These are phyloP conservation scores for Delichon dasypus DNA, from an alignment of 2,797 vertebrate species.

Conservation along the genomic window DNA sequence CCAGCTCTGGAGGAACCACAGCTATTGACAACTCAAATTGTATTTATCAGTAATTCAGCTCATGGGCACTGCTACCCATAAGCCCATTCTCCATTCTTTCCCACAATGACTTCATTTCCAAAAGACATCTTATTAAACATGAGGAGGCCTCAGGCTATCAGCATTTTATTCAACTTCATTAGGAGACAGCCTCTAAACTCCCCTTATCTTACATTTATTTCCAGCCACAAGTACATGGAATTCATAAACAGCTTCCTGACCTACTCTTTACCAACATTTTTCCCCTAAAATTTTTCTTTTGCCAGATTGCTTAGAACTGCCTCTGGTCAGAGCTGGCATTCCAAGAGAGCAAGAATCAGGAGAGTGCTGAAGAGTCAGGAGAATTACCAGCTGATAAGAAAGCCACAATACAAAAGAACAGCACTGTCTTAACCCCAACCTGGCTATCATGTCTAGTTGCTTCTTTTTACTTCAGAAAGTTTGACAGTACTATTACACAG, in stretches of 20 bases:
- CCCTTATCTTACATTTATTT: background rate
- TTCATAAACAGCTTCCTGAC: background rate
- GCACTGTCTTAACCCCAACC: background rate
- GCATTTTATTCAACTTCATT: background rate
- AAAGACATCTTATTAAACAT: background rate
- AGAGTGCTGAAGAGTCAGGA: background rate
- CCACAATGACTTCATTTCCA: background rate
- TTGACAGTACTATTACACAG: background rate
- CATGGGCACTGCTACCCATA: background rate
- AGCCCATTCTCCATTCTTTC: background rate
- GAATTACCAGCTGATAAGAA: background rate
- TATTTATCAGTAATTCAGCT: background rate
- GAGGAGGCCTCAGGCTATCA: background rate
- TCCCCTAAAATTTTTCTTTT: background rate
- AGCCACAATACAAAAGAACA: background rate
- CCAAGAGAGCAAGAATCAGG: background rate
- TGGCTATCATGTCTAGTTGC: background rate
- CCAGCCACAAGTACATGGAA: background rate
- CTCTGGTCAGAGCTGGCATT: background rate
- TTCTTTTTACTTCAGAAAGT: background rate
- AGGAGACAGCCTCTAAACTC: background rate
- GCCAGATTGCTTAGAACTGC: background rate
- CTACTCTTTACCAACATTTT: background rate
- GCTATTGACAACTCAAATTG: background rate
- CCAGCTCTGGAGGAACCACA: background rate